Base-by-base conservation (phyloP, 2,888 invertebrate species). In the Hypomecis atomaria region DNA sequence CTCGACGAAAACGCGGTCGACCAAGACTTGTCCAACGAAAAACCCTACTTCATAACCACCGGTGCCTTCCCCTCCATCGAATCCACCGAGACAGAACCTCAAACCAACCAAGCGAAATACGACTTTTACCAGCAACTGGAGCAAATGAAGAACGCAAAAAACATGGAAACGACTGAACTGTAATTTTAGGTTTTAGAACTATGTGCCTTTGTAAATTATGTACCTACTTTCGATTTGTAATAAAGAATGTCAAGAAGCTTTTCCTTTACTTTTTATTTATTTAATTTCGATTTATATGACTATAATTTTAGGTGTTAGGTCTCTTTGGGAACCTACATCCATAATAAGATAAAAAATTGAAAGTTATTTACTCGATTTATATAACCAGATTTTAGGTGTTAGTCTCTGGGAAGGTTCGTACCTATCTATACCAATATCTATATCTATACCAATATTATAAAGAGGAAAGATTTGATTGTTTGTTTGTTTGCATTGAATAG, bases 1-100 rank as follows among this genome's bases (percentile, higher is more conserved):
- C 89, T 98, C 65, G 98, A 98, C 81, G 98, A 98, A 82, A 98
- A 98, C 85, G 97, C 95, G 4, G 92, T 96, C 3, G 93, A 94
- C 69, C 94, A 93, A 76, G 94, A 92, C 75, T 76, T 91, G 33
- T 80, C 89, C 0, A 89, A 88, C 69, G 92, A 91, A 60, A 93
- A 93, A 70, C 93, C 93, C 0, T 93, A 93, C 66, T 93, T 93
- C 76, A 91, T 93, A 59, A 93, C 92, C 10, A 89, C 90, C 0
- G 90, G 85, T 11, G 88, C 89, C 8, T 93, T 91, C 73, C 89
- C 90, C 0, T 92, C 93, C 59, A 81, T 94, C 78, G 89, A 93
- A 71, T 84, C 92, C 33, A 79, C 82, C 70, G 80, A 90, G 77
- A 80, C 89, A 75, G 87, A 92, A 84, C 75, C 94, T 75, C 86